Percentiles rank a stretch among this genome's conserved stretches.
Conservation (phyloP, 1,140 invertebrate genomes). For the Ceratina japonica region DNA sequence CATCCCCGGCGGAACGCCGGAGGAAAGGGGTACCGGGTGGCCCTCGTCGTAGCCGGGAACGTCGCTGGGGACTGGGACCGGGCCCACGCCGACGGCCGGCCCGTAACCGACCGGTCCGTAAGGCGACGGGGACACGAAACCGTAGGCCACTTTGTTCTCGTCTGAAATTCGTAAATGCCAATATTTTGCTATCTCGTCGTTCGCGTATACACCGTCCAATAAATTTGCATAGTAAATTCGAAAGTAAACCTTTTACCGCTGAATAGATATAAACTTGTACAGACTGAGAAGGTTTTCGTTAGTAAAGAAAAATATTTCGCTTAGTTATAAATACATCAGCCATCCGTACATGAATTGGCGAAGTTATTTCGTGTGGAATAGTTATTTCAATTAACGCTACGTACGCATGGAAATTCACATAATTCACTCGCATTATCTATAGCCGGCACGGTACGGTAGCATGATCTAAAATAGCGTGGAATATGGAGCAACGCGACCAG, state of each 20-base stretch:
- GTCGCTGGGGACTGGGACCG: slow-evolving; percentile 76
- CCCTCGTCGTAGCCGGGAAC: slow-evolving; percentile 77
- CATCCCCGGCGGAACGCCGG: slow-evolving; percentile 79
- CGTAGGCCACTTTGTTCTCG: slow-evolving; percentile 83
- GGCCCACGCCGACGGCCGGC: slow-evolving; percentile 78
- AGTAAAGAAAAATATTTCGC: no score
- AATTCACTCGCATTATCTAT: slow-evolving; percentile 58
- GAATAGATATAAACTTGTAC: no score
- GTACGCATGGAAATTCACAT: slow-evolving; percentile 26
- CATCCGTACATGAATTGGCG: no score
- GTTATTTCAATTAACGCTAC: no score
- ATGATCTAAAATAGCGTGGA: slow-evolving; percentile 24
- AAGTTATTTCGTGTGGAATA: no score
- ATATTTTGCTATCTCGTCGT: no score
- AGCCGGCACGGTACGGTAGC: not conserved
- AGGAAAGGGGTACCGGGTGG: slow-evolving; percentile 68
- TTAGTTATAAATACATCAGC: no score
- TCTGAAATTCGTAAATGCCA: slow-evolving; percentile 68
- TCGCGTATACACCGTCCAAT: no score
- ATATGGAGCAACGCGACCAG: slow-evolving; percentile 36
- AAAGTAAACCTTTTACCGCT: no score
- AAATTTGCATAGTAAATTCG: no score
- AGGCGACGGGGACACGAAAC: slow-evolving; percentile 83
- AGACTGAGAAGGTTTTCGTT: no score
- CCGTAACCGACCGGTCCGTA: slow-evolving; percentile 82